Evolutionary conservation across 2,797 vertebrate species (phyloP).

Genomic region (Cynopterus sphinx): DNA sequence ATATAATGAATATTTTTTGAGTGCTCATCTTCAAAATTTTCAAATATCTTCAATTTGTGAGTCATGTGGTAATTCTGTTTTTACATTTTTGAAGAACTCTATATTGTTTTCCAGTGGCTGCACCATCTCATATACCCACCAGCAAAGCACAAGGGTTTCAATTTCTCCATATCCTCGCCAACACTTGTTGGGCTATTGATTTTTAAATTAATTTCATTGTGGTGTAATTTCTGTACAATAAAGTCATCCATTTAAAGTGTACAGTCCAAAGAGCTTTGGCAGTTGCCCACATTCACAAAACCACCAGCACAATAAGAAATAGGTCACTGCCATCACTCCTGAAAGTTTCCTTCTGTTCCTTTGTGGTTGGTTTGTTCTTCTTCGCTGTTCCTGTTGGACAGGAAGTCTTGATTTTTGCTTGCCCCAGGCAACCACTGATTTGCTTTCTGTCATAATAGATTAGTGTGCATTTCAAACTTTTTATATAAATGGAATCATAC

Average conservation of each 20-base stretch:
- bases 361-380: not conserved
- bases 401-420: not conserved
- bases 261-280: not conserved
- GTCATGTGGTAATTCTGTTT: not conserved
- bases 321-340: not conserved
- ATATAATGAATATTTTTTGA: not conserved
- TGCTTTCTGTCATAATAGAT: not conserved
- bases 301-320: not conserved
- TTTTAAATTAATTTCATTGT: not conserved
- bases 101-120: not conserved
- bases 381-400: accelerated
- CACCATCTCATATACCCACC: too few species aligned
- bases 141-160: accelerated
- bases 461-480: not conserved
- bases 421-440: not conserved
- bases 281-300: not conserved
- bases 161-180: not conserved
- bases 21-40: not conserved
- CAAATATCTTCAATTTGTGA: not conserved
- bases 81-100: not conserved
- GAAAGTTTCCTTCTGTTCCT: not conserved
- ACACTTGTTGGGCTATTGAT: not conserved
- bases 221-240: not conserved
- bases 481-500: not conserved
- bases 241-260: not conserved